Conservation (phyloP, 1,140 invertebrate genomes). For the Grapholita molesta region DNA sequence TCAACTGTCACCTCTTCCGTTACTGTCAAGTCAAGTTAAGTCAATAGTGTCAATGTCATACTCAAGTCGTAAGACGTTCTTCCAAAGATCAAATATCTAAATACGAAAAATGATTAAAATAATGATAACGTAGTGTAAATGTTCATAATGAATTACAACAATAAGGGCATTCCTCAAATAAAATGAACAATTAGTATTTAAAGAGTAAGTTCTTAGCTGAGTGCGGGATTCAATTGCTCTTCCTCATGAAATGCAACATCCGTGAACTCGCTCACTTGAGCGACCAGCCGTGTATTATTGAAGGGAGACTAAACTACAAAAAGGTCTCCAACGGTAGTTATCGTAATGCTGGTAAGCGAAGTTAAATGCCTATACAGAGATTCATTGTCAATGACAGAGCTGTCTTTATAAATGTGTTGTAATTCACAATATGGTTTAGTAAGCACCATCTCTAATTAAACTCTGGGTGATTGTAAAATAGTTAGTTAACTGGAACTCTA, state of each 20-base stretch:
- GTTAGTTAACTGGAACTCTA: too few relatives aligned
- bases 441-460: background rate
- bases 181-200: background rate
- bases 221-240: background rate
- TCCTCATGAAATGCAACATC: conserved; percentile 83
- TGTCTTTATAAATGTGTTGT: background rate
- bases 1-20: background rate
- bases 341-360: conserved; percentile 35
- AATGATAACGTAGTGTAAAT: background rate
- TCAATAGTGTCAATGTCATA: background rate
- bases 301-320: conserved; percentile 84
- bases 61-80: background rate
- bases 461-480: background rate
- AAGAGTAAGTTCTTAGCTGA: background rate
- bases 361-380: background rate
- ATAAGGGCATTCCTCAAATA: background rate
- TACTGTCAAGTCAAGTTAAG: background rate
- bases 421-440: conserved; percentile 8
- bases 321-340: conserved; percentile 79
- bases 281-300: conserved; percentile 78
- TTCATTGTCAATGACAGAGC: background rate
- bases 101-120: background rate
- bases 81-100: background rate
- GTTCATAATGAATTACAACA: background rate
- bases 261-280: conserved; percentile 80